Percentiles rank a stretch among this genome's conserved stretches.
phyloP scores from a whole-genome alignment of 2,113 vertebrate species.

The Cebus imitator region DNA sequence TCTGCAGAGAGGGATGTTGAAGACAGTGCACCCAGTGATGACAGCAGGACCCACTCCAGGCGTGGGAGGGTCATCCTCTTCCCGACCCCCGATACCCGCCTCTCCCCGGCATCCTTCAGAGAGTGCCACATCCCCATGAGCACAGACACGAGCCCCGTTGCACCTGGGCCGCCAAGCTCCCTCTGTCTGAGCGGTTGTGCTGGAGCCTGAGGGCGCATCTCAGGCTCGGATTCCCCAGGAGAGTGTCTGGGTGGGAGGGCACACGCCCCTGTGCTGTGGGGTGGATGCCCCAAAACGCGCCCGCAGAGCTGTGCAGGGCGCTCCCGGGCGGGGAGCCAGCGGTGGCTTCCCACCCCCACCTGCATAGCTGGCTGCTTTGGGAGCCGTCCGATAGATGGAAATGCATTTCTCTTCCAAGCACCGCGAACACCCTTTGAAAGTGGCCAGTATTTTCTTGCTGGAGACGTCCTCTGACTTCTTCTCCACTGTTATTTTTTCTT shows the following conservation, averaged over 20 bases:
- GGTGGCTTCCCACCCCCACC: not conserved
- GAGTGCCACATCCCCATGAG: not conserved
- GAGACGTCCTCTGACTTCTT: not conserved
- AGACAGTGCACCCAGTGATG: too few species aligned
- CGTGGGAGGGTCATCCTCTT: not conserved
- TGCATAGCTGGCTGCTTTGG: not conserved
- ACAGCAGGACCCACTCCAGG: too few species aligned
- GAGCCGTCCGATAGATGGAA: not conserved
- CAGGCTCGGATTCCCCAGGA: not conserved
- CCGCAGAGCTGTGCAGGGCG: too few species aligned
- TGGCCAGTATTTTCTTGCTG: not conserved
- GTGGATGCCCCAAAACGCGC: too few species aligned
- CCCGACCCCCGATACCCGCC: not conserved
- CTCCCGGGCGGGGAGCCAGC: too few species aligned
- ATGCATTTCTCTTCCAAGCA: not conserved
- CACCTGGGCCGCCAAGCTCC: too few species aligned
- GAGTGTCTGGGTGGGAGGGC: not conserved
- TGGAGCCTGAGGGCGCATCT: too few species aligned
- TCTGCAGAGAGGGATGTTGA: not conserved
- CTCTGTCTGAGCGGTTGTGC: not conserved
- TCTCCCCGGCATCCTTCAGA: not conserved
- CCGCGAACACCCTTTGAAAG: accelerated
- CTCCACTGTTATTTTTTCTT: too few species aligned
- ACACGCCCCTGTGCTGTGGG: too few species aligned
- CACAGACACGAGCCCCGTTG: not conserved